These are phyloP conservation scores for Penaeus vannamei DNA, from an alignment of 1,140 invertebrate species.

Conservation along the genomic window DNA sequence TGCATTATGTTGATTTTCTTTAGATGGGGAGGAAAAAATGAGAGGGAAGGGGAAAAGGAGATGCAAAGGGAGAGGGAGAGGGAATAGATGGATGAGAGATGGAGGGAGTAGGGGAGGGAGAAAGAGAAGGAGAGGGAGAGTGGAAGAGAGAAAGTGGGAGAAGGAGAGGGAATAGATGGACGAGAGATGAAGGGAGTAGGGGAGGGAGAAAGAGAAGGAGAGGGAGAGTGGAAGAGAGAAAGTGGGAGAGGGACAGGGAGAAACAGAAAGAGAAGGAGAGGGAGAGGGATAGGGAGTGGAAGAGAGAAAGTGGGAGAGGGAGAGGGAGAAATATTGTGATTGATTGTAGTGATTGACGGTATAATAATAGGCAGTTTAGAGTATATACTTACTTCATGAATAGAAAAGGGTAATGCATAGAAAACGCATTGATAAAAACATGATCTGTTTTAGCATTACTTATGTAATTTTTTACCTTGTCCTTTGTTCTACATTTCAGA, in stretches of 20 bases:
- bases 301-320: neutral
- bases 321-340: neutral
- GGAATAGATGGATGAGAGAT: neutral
- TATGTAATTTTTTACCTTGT: no score
- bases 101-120: slow-evolving; percentile 1
- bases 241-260: neutral
- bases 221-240: neutral
- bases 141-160: neutral
- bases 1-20: neutral
- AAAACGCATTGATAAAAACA: neutral
- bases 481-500: no score
- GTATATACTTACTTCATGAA: neutral
- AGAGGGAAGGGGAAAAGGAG: neutral
- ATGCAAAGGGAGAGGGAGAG: slow-evolving; percentile 16
- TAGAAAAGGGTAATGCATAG: neutral
- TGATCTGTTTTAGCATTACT: no score
- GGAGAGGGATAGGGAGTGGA: neutral
- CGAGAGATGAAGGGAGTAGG: neutral
- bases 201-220: neutral
- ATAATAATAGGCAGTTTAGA: neutral
- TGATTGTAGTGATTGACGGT: neutral
- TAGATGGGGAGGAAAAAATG: neutral
- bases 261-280: neutral
- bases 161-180: slow-evolving; percentile 6
- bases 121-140: neutral